These are phyloP conservation scores for Acanthurus leucopareius DNA, from an alignment of 2,797 vertebrate species.

Conservation along the genomic window DNA sequence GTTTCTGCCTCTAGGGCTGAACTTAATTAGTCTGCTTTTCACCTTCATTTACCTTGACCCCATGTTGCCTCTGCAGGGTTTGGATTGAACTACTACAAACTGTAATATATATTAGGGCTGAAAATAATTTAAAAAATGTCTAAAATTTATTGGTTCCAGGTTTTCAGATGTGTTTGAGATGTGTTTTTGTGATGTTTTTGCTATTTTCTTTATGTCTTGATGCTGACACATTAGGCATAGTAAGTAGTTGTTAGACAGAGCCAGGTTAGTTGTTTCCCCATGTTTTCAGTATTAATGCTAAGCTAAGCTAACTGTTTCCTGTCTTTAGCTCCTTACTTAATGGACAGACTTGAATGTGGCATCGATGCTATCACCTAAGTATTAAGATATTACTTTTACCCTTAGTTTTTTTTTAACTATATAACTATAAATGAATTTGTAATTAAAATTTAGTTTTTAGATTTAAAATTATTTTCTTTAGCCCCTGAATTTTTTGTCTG, in stretches of 20 bases:
- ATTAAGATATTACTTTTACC: too few relatives aligned
- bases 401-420: neutral
- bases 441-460: too few relatives aligned
- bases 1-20: conserved; percentile 37
- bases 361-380: too few relatives aligned
- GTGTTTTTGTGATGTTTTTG: neutral
- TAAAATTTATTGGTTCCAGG: neutral
- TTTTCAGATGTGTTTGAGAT: neutral
- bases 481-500: neutral
- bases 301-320: conserved; percentile 4
- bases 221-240: neutral
- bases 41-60: conserved; percentile 65
- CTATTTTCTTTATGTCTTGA: neutral
- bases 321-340: neutral
- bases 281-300: conserved; percentile 4
- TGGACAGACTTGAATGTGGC: too few relatives aligned
- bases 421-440: neutral
- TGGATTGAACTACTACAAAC: neutral
- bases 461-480: neutral
- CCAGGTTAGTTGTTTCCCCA: neutral
- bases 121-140: neutral
- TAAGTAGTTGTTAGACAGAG: neutral
- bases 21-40: conserved; percentile 66
- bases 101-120: neutral
- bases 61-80: conserved; percentile 22